Evolutionary conservation across 2,797 vertebrate genomes (phyloP).

Genomic region (Lagorchestes hirsutus): DNA sequence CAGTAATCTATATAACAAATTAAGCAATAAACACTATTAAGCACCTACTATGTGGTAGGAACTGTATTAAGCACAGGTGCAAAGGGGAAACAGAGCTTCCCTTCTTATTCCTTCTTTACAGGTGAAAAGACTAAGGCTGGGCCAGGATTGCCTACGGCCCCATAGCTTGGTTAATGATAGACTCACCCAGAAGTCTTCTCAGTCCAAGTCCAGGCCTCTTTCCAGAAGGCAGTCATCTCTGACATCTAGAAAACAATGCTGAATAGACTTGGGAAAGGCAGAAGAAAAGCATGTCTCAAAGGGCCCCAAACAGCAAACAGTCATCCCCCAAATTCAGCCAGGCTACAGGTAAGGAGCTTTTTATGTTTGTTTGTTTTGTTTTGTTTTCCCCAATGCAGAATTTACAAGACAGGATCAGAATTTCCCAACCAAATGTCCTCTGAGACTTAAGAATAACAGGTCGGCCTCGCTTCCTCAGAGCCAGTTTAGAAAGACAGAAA

Average conservation of each 20-base stretch:
- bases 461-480: slow-evolving; percentile 73
- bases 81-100: neutral
- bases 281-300: neutral
- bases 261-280: neutral
- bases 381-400: neutral
- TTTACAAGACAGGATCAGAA: slow-evolving; percentile 56
- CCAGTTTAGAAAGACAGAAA: slow-evolving; percentile 84
- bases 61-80: too few relatives aligned
- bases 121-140: neutral
- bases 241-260: neutral
- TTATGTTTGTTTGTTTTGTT: neutral
- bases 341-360: neutral
- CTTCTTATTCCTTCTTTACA: neutral
- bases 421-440: slow-evolving; percentile 80
- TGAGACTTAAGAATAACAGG: slow-evolving; percentile 78
- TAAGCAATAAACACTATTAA: neutral
- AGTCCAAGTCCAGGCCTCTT: neutral
- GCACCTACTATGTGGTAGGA: too few relatives aligned
- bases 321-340: neutral
- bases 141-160: neutral
- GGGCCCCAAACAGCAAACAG: neutral
- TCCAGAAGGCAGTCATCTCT: neutral
- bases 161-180: neutral
- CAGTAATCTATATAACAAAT: neutral
- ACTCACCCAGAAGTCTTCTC: neutral